A percentile compares a stretch with the other conserved stretches of the same genome.
phyloP scores from a whole-genome alignment of 2,797 vertebrate genomes.

The Anisognathus igniventris region DNA sequence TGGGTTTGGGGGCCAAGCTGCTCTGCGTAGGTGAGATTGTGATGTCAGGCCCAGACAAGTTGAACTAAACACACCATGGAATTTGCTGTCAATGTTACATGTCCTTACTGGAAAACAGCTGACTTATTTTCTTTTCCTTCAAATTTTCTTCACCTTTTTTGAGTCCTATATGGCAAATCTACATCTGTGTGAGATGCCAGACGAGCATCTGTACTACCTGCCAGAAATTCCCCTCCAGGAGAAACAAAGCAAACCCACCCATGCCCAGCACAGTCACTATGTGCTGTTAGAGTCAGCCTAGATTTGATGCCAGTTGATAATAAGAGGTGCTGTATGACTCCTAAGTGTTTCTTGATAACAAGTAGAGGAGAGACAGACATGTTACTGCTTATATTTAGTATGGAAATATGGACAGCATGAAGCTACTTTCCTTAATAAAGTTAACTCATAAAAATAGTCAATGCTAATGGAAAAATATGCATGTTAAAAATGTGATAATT shows the following conservation, averaged over 20 bases:
- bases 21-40: not conserved
- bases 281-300: not conserved
- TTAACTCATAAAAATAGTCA: not conserved
- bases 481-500: not conserved
- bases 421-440: not conserved
- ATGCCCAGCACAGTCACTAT: not conserved
- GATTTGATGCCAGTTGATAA: not conserved
- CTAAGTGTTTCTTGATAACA: not conserved
- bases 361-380: not conserved
- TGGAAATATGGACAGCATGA: not conserved
- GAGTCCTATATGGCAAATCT: not conserved
- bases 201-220: not conserved
- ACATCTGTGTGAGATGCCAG: not conserved
- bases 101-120: slow-evolving; percentile 21
- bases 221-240: not conserved
- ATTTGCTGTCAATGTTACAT: slow-evolving; percentile 23
- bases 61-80: not conserved
- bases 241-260: not conserved
- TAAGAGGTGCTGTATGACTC: not conserved
- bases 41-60: slow-evolving; percentile 20
- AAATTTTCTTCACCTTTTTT: slow-evolving; percentile 7
- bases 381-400: not conserved
- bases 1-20: not conserved
- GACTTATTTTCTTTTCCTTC: not conserved
- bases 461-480: not conserved